Conservation (phyloP, 2,888 invertebrate species). For the Drosophila maculinotata region DNA sequence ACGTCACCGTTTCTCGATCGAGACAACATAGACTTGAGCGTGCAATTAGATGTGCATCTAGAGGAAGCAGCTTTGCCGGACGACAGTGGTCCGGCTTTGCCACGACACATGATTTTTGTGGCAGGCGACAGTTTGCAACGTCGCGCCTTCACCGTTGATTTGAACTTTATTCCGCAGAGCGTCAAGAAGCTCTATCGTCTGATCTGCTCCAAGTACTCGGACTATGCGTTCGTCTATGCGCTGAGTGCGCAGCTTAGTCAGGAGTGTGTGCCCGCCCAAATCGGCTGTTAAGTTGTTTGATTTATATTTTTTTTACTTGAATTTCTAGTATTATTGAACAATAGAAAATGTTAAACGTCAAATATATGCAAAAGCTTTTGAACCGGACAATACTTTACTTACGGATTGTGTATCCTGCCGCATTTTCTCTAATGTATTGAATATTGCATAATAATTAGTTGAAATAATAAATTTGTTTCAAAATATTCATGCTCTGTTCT, state of each 20-base stretch:
- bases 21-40: background rate
- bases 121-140: background rate
- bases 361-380: too few species aligned
- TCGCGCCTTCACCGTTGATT: slow-evolving; percentile 24
- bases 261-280: slow-evolving; percentile 83
- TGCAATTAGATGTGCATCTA: too few species aligned
- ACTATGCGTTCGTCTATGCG: slow-evolving; percentile 84
- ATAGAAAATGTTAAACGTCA: too few species aligned
- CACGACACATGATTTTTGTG: slow-evolving; percentile 33
- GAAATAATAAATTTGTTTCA: too few species aligned
- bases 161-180: slow-evolving; percentile 56
- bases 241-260: slow-evolving; percentile 84
- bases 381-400: too few species aligned
- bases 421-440: too few species aligned
- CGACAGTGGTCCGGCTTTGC: background rate
- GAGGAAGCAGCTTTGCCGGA: background rate
- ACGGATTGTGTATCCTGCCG: too few species aligned
- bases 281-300: too few species aligned
- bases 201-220: slow-evolving; percentile 77
- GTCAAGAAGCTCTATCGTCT: slow-evolving; percentile 73
- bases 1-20: slow-evolving; percentile 13
- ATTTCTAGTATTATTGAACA: too few species aligned
- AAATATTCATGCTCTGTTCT: too few species aligned
- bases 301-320: too few species aligned
- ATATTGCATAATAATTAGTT: too few species aligned